A percentile compares a stretch with the other conserved stretches of the same genome.
Evolutionary conservation across 30 jellyfish, hydroid and myxozoan species (phyloP).

Genomic region (Aurelia sp.): DNA sequence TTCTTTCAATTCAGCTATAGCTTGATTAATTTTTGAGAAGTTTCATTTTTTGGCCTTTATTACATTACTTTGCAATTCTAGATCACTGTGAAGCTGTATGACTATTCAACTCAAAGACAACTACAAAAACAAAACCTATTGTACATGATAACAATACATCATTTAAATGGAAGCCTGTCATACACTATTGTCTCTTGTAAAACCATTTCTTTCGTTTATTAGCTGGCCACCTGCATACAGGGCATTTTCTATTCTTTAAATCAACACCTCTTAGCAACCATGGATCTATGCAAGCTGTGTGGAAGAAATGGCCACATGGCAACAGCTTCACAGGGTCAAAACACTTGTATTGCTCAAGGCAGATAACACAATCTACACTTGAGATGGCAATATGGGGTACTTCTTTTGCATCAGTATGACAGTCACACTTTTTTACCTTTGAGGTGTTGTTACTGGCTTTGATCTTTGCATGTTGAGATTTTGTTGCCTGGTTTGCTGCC

Average conservation of each 20-base stretch:
- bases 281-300: conserved; percentile 71
- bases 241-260: conserved; percentile 72
- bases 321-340: conserved; percentile 68
- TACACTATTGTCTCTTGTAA: background rate
- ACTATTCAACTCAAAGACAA: no score
- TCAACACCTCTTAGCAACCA: conserved; percentile 74
- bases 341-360: conserved; percentile 82
- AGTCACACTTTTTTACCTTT: conserved; percentile 9
- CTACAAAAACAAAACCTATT: no score
- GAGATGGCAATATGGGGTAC: conserved; percentile 39
- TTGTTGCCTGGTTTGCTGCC: conserved; percentile 1
- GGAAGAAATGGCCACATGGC: conserved; percentile 96
- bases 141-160: no score
- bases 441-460: background rate
- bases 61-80: no score
- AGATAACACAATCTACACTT: conserved; percentile 74
- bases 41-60: no score
- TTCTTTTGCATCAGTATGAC: conserved; percentile 10
- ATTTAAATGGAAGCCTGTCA: no score
- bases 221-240: conserved; percentile 97
- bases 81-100: no score
- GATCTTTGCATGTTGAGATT: background rate
- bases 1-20: no score
- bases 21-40: no score
- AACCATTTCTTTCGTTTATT: conserved; percentile 36